Conservation (phyloP, 2,797 vertebrate genomes). For the Varecia variegata region DNA sequence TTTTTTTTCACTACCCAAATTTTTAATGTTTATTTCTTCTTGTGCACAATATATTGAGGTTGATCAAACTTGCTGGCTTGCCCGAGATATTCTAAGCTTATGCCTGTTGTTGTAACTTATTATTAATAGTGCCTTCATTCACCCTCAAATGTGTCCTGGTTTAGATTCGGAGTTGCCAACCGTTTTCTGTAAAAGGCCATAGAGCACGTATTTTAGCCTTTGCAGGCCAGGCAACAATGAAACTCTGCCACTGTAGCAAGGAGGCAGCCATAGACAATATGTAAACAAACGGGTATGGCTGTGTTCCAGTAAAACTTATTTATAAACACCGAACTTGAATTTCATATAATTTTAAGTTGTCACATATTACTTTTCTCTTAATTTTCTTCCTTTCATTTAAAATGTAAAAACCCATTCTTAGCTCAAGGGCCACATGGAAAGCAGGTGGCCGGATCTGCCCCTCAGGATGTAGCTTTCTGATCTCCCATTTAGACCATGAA, state of each 20-base stretch:
- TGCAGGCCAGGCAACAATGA: neutral
- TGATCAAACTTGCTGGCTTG: neutral
- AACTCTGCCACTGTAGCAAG: neutral
- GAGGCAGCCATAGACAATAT: neutral
- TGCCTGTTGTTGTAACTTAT: neutral
- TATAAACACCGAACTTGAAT: neutral
- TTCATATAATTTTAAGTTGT: neutral
- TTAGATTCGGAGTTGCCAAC: neutral
- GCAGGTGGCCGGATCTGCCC: neutral
- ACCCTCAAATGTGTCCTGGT: neutral
- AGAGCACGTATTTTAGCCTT: neutral
- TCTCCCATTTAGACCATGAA: neutral
- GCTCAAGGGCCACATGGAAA: neutral
- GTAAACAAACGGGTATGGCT: neutral
- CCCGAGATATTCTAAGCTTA: neutral
- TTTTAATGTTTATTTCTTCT: neutral
- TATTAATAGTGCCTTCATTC: neutral
- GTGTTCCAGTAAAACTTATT: neutral
- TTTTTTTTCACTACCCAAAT: neutral
- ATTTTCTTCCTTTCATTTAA: neutral
- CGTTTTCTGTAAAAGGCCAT: neutral
- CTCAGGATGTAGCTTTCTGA: neutral
- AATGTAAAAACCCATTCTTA: neutral
- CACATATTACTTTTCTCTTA: neutral
- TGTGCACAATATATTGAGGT: neutral